Evolutionary conservation across 2,888 invertebrate genomes (phyloP), one percentile per base, ranked within the genome.

Genomic region (Diarsia mendica): DNA sequence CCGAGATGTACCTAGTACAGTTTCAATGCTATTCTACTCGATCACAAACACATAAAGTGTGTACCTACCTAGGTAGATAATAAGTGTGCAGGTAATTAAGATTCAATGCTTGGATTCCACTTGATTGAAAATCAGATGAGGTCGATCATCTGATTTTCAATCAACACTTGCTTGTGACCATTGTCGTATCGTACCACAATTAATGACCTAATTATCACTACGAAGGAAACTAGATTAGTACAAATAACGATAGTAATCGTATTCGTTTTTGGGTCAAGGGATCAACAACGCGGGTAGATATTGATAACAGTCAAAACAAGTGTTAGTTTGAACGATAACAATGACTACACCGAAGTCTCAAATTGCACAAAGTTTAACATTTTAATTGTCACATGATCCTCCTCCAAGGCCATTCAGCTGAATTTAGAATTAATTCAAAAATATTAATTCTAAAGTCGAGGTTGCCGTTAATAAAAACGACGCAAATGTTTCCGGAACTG

Each of bases 251-350:
- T 44, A 51, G 46, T 70, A 55, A 73, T 78, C 77, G 61, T 51
- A 39, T 74, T 79, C 66, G 68, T 80, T 78, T 83, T 88, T 82
- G 61, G 81, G 88, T 88, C 87, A 87, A 83, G 83, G 85, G 77
- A 79, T 71, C 63, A 71, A 69, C 68, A 65, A 67, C 72, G 66
- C 51, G 67, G 61, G 48, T 75, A 55, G 58, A 64, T 44, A 58
- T 61, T 85, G 87, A 83, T 88, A 83, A 81, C 69, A 78, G 66
- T 55, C 55, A 71, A 68, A 75, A 77, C 79, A 77, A 58, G 63
- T 53, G 39, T 53, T 69, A 28, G 39, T 70, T 55, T 61, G 69
- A 67, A 72, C 60, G 77, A 72, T 82, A 77, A 72, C 60, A 65
- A 28, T 51, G n/a, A 53, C 58, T 55, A 70, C 53, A 46, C n/a